Evolutionary conservation across 2,797 vertebrate species (phyloP).

Genomic region (Atherinosoma microstoma): DNA sequence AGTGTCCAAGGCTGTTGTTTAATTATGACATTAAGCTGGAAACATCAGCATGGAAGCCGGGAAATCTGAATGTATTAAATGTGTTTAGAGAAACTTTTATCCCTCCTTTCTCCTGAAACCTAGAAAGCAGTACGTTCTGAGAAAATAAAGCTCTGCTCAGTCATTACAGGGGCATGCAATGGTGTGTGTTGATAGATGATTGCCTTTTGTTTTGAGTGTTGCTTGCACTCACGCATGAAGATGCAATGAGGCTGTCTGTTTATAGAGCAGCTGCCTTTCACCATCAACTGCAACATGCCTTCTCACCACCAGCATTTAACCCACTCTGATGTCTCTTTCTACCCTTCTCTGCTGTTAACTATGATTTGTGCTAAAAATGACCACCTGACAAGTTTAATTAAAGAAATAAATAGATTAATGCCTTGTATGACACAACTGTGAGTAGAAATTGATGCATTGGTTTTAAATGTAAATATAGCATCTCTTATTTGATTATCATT

Average conservation of each 20-base stretch:
- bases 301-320: conserved; percentile 36
- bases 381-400: neutral
- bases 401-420: too few relatives aligned
- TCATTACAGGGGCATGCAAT: conserved; percentile 45
- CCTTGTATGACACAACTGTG: neutral
- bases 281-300: conserved; percentile 44
- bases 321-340: neutral
- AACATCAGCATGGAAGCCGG: neutral
- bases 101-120: neutral
- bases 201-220: conserved; percentile 27
- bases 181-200: conserved; percentile 50
- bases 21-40: neutral
- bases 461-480: too few relatives aligned
- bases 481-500: too few relatives aligned
- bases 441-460: neutral
- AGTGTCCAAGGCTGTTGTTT: neutral
- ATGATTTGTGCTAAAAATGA: neutral
- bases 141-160: conserved; percentile 34
- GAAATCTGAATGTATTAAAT: neutral
- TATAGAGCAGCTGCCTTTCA: conserved; percentile 55
- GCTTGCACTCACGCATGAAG: conserved; percentile 62
- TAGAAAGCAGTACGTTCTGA: conserved; percentile 13
- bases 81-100: conserved; percentile 6
- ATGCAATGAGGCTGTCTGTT: conserved; percentile 72
- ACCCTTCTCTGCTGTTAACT: conserved; percentile 3